These are phyloP conservation scores for Heptranchias perlo DNA, from an alignment of 2,113 vertebrate genomes.

Conservation along the genomic window DNA sequence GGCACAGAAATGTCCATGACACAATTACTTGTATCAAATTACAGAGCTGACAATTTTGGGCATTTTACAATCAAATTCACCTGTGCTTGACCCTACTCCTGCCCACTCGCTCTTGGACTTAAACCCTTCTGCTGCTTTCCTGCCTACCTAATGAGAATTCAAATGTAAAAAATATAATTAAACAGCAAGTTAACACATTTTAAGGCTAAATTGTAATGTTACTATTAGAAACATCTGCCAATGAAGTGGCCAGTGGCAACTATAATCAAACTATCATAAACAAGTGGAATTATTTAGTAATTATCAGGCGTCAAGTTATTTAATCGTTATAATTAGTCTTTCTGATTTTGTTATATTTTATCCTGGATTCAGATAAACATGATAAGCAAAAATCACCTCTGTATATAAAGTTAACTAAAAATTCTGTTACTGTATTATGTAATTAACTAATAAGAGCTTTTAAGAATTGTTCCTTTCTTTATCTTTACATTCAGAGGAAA, in stretches of 20 bases:
- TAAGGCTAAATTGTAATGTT: not conserved
- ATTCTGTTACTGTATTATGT: not conserved
- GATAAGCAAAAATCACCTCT: not conserved
- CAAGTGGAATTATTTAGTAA: not conserved
- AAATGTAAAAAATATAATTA: not conserved
- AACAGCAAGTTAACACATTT: not conserved
- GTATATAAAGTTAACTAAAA: not conserved
- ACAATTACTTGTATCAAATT: not conserved
- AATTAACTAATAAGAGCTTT: not conserved
- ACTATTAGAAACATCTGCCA: not conserved
- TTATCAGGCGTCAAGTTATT: not conserved
- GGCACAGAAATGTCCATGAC: not conserved
- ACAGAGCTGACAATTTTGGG: constrained; percentile 8
- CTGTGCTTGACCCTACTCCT: not conserved
- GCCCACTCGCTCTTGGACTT: not conserved
- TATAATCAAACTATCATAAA: not conserved
- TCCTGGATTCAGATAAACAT: not conserved
- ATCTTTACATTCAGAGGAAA: not conserved
- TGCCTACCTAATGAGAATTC: not conserved
- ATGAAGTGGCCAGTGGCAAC: not conserved
- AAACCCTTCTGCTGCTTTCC: not conserved
- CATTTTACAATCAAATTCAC: not conserved
- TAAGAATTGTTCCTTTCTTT: not conserved
- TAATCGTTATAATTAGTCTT: not conserved
- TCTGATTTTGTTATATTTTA: not conserved